phyloP scores from a whole-genome alignment of 2,888 invertebrate genomes.

The Oxytorus armatus region DNA sequence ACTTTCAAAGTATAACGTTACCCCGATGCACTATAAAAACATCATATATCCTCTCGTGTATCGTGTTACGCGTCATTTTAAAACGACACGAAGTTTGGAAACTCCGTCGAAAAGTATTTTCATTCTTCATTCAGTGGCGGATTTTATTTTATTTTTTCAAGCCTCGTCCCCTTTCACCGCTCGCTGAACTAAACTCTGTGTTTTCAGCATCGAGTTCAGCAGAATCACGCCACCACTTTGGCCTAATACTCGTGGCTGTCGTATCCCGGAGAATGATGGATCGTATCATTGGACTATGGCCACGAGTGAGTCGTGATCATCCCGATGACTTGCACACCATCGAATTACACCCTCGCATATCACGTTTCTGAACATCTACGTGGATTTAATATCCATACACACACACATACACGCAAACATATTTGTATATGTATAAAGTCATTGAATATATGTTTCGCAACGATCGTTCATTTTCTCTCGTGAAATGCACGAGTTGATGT shows the following conservation, averaged over 20 bases:
- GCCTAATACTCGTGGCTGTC: constrained; percentile 79
- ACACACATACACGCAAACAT: constrained; percentile 11
- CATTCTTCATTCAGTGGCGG: constrained; percentile 19
- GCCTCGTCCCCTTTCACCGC: neutral
- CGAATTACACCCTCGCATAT: constrained; percentile 80
- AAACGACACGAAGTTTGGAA: constrained; percentile 42
- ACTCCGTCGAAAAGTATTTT: constrained; percentile 37
- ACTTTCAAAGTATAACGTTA: constrained; percentile 61
- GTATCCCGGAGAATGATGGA: constrained; percentile 79
- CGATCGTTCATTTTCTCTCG: constrained; percentile 48
- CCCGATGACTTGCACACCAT: constrained; percentile 82
- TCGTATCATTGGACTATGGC: constrained; percentile 71
- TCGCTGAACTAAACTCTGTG: constrained; percentile 57
- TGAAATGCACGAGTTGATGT: constrained; percentile 40
- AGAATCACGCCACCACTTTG: constrained; percentile 81
- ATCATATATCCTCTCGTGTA: constrained; percentile 19
- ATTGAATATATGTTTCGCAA: constrained; percentile 30
- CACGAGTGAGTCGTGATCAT: constrained; percentile 75
- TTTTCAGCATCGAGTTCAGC: constrained; percentile 78
- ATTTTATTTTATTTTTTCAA: too few relatives aligned
- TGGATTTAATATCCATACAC: too few relatives aligned
- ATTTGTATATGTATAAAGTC: constrained; percentile 25
- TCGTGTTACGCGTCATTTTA: constrained; percentile 55
- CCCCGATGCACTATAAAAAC: constrained; percentile 5
- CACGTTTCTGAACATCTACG: constrained; percentile 58